These are phyloP conservation scores for Macrotrachela quadricornifera DNA, from an alignment of 1,140 invertebrate species.

Conservation along the genomic window DNA sequence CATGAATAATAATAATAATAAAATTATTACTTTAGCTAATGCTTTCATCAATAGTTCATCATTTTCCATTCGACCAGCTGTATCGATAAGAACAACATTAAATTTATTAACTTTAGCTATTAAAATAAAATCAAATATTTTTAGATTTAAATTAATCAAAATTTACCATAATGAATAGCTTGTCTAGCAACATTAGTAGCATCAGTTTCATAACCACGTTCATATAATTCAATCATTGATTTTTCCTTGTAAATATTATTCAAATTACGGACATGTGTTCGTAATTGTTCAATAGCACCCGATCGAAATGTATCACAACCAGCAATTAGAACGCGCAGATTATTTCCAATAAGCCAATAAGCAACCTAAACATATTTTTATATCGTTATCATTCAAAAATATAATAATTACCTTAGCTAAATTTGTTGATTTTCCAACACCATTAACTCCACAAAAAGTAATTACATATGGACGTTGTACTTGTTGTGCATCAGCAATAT, in stretches of 20 bases:
- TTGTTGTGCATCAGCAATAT: constrained; percentile 68
- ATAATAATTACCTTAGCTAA: too few species aligned
- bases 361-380: too few species aligned
- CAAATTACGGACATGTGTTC: constrained; percentile 77
- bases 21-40: constrained; percentile 49
- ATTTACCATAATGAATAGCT: constrained; percentile 55
- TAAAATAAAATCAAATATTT: constrained; percentile 9
- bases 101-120: constrained; percentile 47
- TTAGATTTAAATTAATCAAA: neutral
- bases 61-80: constrained; percentile 96
- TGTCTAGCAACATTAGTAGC: constrained; percentile 90
- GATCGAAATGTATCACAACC: constrained; percentile 98
- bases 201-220: constrained; percentile 75
- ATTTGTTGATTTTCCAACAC: constrained; percentile 98
- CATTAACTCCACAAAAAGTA: constrained; percentile 96
- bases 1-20: neutral
- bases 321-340: constrained; percentile 83
- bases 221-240: constrained; percentile 75
- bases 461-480: constrained; percentile 70
- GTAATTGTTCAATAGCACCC: constrained; percentile 89
- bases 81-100: constrained; percentile 89
- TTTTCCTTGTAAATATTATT: constrained; percentile 35
- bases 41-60: constrained; percentile 96
- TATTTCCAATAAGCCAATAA: constrained; percentile 97
- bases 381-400: too few species aligned